Conservation (phyloP, 64 coral and sea anemone genomes). For the Stichodactyla helianthus region DNA sequence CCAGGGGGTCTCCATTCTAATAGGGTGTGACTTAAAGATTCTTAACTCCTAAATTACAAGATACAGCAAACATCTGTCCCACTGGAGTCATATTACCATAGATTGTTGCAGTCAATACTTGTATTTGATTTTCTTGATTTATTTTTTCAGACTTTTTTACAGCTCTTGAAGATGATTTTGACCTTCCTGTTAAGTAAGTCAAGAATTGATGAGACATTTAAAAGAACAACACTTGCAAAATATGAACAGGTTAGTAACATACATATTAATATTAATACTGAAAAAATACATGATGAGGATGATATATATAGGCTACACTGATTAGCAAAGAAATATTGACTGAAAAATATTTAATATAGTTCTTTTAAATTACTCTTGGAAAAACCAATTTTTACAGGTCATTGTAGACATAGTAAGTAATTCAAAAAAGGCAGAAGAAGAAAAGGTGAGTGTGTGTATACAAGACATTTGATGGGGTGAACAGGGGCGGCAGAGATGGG, state of each 20-base stretch:
- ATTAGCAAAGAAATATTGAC: neutral
- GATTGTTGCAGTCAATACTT: neutral
- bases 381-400: constrained; percentile 27
- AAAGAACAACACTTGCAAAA: constrained; percentile 72
- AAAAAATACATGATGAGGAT: neutral
- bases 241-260: constrained; percentile 82
- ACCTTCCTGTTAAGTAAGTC: constrained; percentile 79
- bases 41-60: too few relatives aligned
- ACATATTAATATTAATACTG: neutral
- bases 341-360: neutral
- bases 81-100: too few relatives aligned
- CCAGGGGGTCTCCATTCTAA: too few relatives aligned
- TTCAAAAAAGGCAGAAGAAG: constrained; percentile 64
- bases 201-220: constrained; percentile 84
- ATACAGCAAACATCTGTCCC: too few relatives aligned
- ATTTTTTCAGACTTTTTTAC: constrained; percentile 68
- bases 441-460: constrained; percentile 41
- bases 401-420: constrained; percentile 79
- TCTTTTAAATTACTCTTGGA: neutral
- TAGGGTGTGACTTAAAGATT: too few relatives aligned
- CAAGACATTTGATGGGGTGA: too few relatives aligned
- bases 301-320: too few relatives aligned
- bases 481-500: too few relatives aligned
- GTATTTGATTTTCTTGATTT: constrained; percentile 16
- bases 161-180: constrained; percentile 80